phyloP scores from a whole-genome alignment of 2,113 vertebrate genomes.

The Sylvia atricapilla region DNA sequence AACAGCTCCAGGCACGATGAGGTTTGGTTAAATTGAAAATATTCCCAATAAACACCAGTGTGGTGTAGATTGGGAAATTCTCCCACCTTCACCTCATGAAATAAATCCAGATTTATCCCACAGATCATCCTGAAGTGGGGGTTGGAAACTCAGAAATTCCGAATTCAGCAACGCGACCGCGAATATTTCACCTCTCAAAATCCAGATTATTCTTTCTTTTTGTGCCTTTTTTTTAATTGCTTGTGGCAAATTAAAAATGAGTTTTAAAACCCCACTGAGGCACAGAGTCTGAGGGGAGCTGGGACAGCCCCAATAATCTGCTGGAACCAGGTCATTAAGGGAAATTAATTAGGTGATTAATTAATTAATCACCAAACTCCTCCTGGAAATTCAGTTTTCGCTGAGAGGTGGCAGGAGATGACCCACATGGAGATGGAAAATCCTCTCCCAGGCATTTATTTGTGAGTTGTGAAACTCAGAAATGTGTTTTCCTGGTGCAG shows the following conservation, averaged over 20 bases:
- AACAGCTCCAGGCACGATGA: fast-evolving
- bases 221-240: not conserved
- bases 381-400: not conserved
- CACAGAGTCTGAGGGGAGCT: not conserved
- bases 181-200: not conserved
- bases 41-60: not conserved
- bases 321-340: not conserved
- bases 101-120: not conserved
- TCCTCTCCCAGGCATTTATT: not conserved
- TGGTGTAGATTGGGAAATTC: not conserved
- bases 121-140: not conserved
- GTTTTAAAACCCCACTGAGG: not conserved
- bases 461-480: no score
- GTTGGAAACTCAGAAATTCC: not conserved
- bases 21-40: not conserved
- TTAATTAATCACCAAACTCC: no score
- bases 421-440: not conserved
- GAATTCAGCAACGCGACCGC: fast-evolving
- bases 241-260: fast-evolving
- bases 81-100: no score
- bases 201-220: not conserved
- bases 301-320: not conserved
- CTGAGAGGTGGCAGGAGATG: not conserved
- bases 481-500: not conserved
- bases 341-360: not conserved